Conservation (phyloP, 2,113 vertebrate genomes). For the Taxidea taxus region DNA sequence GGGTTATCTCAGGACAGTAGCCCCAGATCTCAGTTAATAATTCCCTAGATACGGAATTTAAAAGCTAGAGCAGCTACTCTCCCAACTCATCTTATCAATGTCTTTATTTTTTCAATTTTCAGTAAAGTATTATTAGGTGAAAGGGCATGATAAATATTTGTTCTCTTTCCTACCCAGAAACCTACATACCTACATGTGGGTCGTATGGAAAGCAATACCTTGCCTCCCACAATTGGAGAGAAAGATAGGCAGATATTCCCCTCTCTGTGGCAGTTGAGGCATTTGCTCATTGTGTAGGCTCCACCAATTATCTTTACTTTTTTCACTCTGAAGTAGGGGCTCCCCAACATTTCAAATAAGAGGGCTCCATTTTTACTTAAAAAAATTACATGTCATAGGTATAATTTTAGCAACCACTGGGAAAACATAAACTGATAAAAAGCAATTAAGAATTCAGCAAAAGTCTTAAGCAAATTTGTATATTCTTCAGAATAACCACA, state of each 20-base stretch:
- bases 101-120: background rate
- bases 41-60: background rate
- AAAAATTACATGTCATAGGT: background rate
- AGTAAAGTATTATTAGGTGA: background rate
- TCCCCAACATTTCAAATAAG: background rate
- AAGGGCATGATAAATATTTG: background rate
- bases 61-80: background rate
- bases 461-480: background rate
- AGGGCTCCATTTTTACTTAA: background rate
- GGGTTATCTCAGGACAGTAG: background rate
- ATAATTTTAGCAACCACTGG: background rate
- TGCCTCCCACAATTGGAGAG: background rate
- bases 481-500: conserved; percentile 8
- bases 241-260: background rate
- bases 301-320: background rate
- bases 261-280: background rate
- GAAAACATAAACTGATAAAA: background rate
- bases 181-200: no score
- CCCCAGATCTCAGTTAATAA: background rate
- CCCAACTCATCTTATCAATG: background rate
- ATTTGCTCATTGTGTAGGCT: background rate
- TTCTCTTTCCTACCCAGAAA: background rate
- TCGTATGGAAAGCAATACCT: background rate
- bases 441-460: background rate
- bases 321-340: background rate